phyloP scores from a whole-genome alignment of 2,113 vertebrate species.

The Catharus fuscescens region DNA sequence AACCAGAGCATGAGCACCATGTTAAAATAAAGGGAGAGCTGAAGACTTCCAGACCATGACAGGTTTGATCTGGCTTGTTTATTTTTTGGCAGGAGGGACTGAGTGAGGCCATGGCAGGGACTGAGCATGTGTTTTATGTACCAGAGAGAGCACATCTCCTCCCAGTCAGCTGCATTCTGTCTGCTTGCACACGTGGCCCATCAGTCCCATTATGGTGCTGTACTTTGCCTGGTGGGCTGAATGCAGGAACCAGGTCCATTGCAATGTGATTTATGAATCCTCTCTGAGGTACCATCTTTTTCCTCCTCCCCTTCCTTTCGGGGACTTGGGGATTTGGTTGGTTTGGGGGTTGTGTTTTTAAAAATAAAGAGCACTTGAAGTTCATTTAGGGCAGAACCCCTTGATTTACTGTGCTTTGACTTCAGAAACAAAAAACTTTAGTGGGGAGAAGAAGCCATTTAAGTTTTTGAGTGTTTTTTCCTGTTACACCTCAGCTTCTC shows the following conservation, averaged over 20 bases:
- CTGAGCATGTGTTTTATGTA: not conserved
- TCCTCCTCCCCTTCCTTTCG: conserved; percentile 31
- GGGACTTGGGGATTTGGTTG: conserved; percentile 34
- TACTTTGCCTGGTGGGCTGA: not conserved
- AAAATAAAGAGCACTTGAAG: not conserved
- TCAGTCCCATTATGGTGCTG: not conserved
- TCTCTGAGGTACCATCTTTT: conserved; percentile 33
- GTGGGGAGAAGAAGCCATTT: not conserved
- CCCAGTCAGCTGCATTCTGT: conserved; percentile 16
- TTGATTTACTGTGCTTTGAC: conserved; percentile 52
- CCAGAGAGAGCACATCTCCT: conserved; percentile 13
- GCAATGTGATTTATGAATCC: conserved; percentile 49
- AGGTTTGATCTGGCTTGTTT: conserved; percentile 46
- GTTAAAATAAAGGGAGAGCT: conserved; percentile 42
- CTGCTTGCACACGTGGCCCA: conserved; percentile 14
- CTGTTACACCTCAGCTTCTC: not conserved
- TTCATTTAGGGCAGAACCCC: conserved; percentile 30
- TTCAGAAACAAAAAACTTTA: conserved; percentile 25
- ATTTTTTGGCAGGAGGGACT: conserved; percentile 36
- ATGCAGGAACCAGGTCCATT: conserved; percentile 36
- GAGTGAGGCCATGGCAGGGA: not conserved
- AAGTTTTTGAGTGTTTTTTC: not conserved
- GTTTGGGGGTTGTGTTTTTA: not conserved
- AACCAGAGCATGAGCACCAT: not conserved
- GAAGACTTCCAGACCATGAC: conserved; percentile 51